phyloP scores from a whole-genome alignment of 2,797 vertebrate genomes.

The Australoheros facetus region DNA sequence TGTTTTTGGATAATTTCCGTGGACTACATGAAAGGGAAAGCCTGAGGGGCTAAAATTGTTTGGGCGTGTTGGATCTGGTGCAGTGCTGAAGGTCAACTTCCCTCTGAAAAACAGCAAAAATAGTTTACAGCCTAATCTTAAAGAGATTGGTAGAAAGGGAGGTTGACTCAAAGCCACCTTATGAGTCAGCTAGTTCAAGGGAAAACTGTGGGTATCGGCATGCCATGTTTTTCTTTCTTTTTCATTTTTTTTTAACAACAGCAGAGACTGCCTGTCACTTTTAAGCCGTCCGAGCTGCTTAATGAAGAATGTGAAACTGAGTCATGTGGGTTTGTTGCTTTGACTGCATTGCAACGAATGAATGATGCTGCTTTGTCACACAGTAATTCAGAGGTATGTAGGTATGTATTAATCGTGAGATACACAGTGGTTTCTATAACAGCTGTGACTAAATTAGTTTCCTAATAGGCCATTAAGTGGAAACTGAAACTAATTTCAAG shows the following conservation, averaged over 20 bases:
- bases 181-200: constrained; percentile 44
- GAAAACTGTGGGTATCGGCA: constrained; percentile 4
- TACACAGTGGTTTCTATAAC: not conserved
- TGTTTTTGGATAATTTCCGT: not conserved
- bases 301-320: constrained; percentile 16
- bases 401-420: accelerated
- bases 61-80: not conserved
- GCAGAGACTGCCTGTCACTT: constrained; percentile 1
- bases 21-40: not conserved
- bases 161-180: constrained; percentile 27
- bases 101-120: constrained; percentile 11
- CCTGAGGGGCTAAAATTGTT: not conserved
- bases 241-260: not conserved
- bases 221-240: constrained; percentile 3
- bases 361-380: not conserved
- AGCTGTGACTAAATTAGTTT: not conserved
- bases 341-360: not conserved
- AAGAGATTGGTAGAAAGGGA: constrained; percentile 36
- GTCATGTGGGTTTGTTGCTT: not conserved
- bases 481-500: not conserved
- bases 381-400: not conserved
- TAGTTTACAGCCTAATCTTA: constrained; percentile 26
- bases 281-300: constrained; percentile 11
- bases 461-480: not conserved
- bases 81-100: constrained; percentile 22